Percentiles rank a stretch among this genome's conserved stretches.
Conservation (phyloP, 2,888 invertebrate species). For the Aleiodes alternator region DNA sequence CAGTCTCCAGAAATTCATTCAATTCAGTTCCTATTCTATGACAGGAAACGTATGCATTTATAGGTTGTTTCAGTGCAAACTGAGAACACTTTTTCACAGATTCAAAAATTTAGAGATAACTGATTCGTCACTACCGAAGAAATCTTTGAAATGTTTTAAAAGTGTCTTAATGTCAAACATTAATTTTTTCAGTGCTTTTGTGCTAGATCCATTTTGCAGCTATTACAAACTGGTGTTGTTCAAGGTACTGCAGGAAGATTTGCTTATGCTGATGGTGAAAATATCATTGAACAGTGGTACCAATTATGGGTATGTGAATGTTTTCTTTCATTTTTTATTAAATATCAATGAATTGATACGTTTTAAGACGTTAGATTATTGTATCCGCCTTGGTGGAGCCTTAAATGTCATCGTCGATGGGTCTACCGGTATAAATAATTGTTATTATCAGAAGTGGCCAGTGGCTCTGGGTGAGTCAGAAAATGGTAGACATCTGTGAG, state of each 20-base stretch:
- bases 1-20: too few species aligned
- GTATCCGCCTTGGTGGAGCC: slow-evolving; percentile 55
- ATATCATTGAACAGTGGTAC: too few species aligned
- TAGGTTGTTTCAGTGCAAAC: too few species aligned
- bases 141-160: too few species aligned
- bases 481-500: slow-evolving; percentile 23
- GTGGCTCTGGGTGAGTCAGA: slow-evolving; percentile 61
- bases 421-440: slow-evolving; percentile 69
- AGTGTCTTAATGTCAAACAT: too few species aligned
- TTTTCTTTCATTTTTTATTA: not conserved
- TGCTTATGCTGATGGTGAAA: not conserved
- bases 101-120: too few species aligned
- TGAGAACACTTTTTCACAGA: too few species aligned
- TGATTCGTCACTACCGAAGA: too few species aligned
- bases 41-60: too few species aligned
- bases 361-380: slow-evolving; percentile 25
- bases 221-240: not conserved
- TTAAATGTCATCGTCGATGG: slow-evolving; percentile 72
- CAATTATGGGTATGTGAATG: not conserved
- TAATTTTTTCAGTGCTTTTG: too few species aligned
- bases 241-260: not conserved
- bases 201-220: too few species aligned
- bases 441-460: slow-evolving; percentile 68
- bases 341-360: slow-evolving; percentile 13
- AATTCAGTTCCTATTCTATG: too few species aligned